A percentile compares a stretch with the other conserved stretches of the same genome.
Conservation (phyloP, 2,797 vertebrate species). For the Bovichtus diacanthus region DNA sequence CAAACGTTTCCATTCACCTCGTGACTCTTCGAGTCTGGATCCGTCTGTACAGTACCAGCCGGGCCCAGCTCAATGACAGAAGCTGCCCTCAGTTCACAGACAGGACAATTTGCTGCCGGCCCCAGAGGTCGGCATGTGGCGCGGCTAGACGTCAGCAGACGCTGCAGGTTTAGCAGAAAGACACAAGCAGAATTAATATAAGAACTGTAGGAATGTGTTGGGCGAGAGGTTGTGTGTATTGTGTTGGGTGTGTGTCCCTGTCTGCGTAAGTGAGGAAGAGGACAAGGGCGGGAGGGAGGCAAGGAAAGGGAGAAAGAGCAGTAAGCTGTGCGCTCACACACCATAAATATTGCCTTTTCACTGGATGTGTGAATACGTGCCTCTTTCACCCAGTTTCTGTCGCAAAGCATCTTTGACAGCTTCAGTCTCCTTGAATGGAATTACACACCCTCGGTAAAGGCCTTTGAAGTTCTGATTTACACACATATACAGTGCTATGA, state of each 20-base stretch:
- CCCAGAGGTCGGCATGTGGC: constrained; percentile 49
- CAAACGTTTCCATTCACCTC: constrained; percentile 54
- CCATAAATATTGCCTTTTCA: constrained; percentile 42
- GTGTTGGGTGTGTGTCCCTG: constrained; percentile 6
- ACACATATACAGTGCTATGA: constrained; percentile 15
- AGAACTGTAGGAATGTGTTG: constrained; percentile 57
- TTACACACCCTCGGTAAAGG: constrained; percentile 2
- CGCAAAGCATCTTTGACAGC: constrained; percentile 44
- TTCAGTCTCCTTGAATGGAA: constrained; percentile 34
- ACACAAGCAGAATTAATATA: constrained; percentile 38
- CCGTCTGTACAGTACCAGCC: constrained; percentile 17
- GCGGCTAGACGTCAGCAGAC: constrained; percentile 59
- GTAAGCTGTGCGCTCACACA: constrained; percentile 12
- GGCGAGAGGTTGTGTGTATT: constrained; percentile 23
- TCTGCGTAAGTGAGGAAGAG: background rate
- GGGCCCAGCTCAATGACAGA: constrained; percentile 25
- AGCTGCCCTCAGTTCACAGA: constrained; percentile 61
- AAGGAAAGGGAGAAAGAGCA: constrained; percentile 10
- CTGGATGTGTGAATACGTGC: constrained; percentile 14
- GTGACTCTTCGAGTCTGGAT: constrained; percentile 50
- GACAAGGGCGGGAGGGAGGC: background rate
- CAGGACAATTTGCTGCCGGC: constrained; percentile 40
- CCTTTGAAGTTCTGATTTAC: constrained; percentile 49
- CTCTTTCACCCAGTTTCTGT: constrained; percentile 20
- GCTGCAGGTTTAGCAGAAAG: constrained; percentile 41